Conservation (phyloP, 2,113 vertebrate species). For the Ammodytes dubius region DNA sequence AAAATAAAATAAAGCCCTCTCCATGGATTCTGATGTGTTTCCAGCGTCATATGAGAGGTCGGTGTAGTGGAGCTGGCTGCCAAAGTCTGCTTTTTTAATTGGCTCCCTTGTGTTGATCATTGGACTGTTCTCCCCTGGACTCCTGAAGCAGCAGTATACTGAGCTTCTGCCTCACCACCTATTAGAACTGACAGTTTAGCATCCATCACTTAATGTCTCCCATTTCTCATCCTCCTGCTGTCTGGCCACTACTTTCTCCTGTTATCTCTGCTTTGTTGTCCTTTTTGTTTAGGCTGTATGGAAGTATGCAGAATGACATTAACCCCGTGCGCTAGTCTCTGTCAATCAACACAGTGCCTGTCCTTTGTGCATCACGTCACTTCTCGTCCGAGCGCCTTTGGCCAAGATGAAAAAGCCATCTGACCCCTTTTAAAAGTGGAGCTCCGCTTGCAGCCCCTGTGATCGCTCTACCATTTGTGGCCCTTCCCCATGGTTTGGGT, state of each 20-base stretch:
- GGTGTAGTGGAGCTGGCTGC: constrained; percentile 71
- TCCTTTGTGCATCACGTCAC: constrained; percentile 70
- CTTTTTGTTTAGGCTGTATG: constrained; percentile 55
- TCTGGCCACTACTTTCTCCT: constrained; percentile 27
- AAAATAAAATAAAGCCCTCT: constrained; percentile 63
- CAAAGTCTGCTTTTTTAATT: constrained; percentile 83
- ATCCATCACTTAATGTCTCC: constrained; percentile 74
- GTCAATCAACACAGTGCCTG: constrained; percentile 75
- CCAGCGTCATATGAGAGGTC: constrained; percentile 76
- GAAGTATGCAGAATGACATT: constrained; percentile 59
- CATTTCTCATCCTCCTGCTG: constrained; percentile 63
- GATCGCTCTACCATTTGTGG: constrained; percentile 84
- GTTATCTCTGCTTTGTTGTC: constrained; percentile 55
- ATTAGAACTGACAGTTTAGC: constrained; percentile 83
- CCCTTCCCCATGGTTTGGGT: constrained; percentile 69
- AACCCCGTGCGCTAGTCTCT: constrained; percentile 45
- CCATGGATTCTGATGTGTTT: constrained; percentile 74
- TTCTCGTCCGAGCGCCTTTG: constrained; percentile 62
- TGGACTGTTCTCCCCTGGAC: constrained; percentile 72
- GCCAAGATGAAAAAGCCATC: constrained; percentile 83
- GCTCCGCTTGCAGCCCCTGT: constrained; percentile 70
- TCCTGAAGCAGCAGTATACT: constrained; percentile 67
- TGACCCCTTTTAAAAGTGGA: constrained; percentile 77
- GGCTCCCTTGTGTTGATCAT: constrained; percentile 84
- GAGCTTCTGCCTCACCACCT: constrained; percentile 65